Evolutionary conservation across 2,113 vertebrate species (phyloP).

Genomic region (Bambusicola thoracicus): DNA sequence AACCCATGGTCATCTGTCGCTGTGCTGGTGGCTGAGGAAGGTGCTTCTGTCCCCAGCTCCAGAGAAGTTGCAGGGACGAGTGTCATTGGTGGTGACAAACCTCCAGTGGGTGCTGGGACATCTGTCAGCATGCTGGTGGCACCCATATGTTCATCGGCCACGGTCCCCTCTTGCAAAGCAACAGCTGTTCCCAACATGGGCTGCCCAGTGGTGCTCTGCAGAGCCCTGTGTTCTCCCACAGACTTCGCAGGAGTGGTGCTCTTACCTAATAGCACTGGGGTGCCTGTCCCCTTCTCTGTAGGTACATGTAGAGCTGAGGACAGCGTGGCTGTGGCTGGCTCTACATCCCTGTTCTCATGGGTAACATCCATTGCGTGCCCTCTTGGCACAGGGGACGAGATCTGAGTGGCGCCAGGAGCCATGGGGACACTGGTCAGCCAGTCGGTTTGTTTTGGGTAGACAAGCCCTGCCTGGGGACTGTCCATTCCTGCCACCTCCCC

Average conservation of each 20-base stretch:
- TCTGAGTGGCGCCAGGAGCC: not conserved
- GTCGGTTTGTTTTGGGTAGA: rapidly evolving
- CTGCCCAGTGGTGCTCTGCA: not conserved
- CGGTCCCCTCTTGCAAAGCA: not conserved
- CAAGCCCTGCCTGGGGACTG: not conserved
- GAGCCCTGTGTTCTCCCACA: not conserved
- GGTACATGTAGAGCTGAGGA: not conserved
- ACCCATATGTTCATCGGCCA: rapidly evolving
- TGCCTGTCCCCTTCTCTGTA: not conserved
- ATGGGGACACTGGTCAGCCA: rapidly evolving
- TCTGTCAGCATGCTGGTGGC: not conserved
- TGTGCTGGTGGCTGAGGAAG: not conserved
- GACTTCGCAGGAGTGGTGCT: not conserved
- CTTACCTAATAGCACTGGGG: not conserved
- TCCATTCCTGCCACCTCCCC: rapidly evolving
- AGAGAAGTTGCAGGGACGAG: rapidly evolving
- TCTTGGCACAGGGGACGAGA: rapidly evolving
- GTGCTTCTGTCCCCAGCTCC: not conserved
- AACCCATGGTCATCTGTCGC: not conserved
- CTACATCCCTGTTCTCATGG: rapidly evolving
- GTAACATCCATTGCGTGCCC: rapidly evolving
- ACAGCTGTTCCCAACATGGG: not conserved
- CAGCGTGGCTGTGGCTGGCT: rapidly evolving
- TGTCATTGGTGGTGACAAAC: not conserved
- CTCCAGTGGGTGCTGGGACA: rapidly evolving